Conservation (phyloP, 2,113 vertebrate genomes). For the Macquaria ambigua region DNA sequence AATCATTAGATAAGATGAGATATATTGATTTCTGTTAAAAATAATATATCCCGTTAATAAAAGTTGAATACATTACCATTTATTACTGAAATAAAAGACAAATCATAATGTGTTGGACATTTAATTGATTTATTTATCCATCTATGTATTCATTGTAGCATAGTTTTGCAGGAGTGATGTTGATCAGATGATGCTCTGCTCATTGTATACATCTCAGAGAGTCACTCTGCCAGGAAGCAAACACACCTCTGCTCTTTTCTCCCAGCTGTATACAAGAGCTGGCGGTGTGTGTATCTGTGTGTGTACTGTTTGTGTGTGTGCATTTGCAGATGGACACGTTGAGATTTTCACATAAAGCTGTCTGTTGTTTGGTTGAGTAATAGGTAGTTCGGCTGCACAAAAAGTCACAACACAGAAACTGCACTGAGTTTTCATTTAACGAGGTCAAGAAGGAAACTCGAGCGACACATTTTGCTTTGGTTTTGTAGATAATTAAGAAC, state of each 20-base stretch:
- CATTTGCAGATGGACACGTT: neutral
- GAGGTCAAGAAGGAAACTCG: neutral
- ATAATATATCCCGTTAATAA: neutral
- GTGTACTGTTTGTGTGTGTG: neutral
- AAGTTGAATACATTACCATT: neutral
- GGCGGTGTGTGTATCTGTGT: neutral
- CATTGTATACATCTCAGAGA: neutral
- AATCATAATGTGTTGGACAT: neutral
- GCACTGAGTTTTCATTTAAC: neutral
- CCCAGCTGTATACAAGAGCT: neutral
- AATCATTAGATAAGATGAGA: neutral
- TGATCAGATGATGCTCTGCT: neutral
- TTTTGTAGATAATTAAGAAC: conserved; percentile 32
- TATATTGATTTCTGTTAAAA: neutral
- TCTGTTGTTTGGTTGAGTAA: neutral
- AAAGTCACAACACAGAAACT: neutral
- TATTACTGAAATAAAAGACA: neutral
- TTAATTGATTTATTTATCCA: neutral
- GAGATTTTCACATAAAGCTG: neutral
- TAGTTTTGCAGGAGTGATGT: neutral
- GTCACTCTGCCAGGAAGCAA: too few species aligned
- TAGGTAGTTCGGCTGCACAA: neutral
- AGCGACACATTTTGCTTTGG: conserved; percentile 14
- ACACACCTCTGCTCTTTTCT: too few species aligned
- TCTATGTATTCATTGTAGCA: neutral